Conservation (phyloP, 1,140 invertebrate species). For the Conopomorpha cramerella region DNA sequence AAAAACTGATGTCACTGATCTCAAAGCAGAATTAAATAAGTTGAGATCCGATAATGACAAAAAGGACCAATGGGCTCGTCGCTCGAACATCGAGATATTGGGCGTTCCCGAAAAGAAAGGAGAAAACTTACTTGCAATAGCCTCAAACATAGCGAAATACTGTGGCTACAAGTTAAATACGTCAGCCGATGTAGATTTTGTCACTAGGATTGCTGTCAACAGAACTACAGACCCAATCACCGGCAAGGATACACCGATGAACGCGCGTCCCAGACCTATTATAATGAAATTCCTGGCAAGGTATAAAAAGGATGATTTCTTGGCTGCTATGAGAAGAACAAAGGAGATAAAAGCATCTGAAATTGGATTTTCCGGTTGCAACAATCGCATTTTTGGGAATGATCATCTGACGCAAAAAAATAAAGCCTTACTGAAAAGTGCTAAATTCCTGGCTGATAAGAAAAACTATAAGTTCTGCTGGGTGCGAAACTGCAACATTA, state of each 20-base stretch:
- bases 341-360: conserved; percentile 1
- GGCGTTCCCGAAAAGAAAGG: conserved; percentile 12
- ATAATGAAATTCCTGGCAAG: not conserved
- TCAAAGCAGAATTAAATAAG: too few species aligned
- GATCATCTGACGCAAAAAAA: conserved; percentile 4
- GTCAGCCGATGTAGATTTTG: conserved; percentile 1
- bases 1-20: too few species aligned
- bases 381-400: not conserved
- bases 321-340: not conserved
- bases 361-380: conserved; percentile 1
- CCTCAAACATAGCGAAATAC: conserved; percentile 5
- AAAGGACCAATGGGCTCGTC: conserved; percentile 12
- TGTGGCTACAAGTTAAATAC: not conserved
- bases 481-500: conserved; percentile 4
- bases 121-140: conserved; percentile 8
- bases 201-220: conserved; percentile 2
- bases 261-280: not conserved
- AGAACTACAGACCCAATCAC: too few species aligned
- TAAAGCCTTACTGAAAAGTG: not conserved
- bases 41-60: too few species aligned
- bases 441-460: not conserved
- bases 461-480: conserved; percentile 3
- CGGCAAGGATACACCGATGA: not conserved
- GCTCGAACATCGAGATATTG: conserved; percentile 13
- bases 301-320: conserved; percentile 3